Percentiles rank a stretch among this genome's conserved stretches.
Conservation (phyloP, 1,140 invertebrate species). For the Aricia agestis region DNA sequence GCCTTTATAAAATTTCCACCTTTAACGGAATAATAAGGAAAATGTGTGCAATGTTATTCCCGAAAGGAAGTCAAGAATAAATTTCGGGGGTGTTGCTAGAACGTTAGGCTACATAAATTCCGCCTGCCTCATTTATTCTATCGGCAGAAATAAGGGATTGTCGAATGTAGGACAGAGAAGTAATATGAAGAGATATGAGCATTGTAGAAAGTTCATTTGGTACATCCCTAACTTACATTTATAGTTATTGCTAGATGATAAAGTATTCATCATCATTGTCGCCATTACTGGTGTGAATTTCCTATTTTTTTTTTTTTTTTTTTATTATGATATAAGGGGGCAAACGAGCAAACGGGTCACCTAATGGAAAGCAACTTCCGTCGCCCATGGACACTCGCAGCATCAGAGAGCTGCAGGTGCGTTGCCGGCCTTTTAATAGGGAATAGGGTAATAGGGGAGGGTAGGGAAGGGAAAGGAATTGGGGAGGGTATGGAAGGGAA, state of each 20-base stretch:
- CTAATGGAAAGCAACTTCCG: too few relatives aligned
- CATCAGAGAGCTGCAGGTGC: too few relatives aligned
- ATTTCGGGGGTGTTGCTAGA: neutral
- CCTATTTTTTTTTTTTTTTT: too few relatives aligned
- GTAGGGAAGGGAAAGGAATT: too few relatives aligned
- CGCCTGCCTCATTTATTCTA: constrained; percentile 2
- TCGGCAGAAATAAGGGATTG: neutral
- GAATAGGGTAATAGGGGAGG: too few relatives aligned
- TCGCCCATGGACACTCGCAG: too few relatives aligned
- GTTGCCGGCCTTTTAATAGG: too few relatives aligned
- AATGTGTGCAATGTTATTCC: neutral
- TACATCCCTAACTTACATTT: neutral
- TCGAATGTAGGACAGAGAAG: neutral
- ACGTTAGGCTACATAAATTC: neutral
- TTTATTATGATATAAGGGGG: too few relatives aligned
- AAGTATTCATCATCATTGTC: neutral
- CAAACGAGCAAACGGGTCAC: too few relatives aligned
- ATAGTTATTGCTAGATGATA: neutral
- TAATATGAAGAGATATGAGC: neutral
- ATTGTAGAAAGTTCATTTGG: neutral
- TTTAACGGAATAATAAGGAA: neutral
- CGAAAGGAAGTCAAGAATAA: neutral
- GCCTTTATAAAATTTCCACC: neutral
- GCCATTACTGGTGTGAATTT: too few relatives aligned
- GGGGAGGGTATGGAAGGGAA: too few relatives aligned